Conservation (phyloP, 2,797 vertebrate species). For the Hybognathus amarus region DNA sequence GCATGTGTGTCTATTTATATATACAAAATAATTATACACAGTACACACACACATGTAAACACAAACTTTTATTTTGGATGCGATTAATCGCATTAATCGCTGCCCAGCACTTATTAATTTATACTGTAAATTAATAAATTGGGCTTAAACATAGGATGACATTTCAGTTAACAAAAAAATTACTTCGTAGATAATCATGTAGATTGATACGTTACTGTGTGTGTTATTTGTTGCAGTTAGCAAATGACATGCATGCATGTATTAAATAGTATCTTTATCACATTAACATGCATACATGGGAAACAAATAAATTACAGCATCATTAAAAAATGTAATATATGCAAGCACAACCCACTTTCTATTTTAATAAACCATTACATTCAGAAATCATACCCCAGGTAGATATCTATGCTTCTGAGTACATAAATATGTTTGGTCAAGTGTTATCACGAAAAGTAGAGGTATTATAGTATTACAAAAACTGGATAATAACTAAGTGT, state of each 20-base stretch:
- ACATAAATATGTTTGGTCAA: neutral
- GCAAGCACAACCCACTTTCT: slow-evolving; percentile 33
- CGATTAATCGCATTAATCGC: too few species aligned
- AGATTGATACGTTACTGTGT: slow-evolving; percentile 15
- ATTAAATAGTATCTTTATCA: slow-evolving; percentile 14
- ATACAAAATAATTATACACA: too few species aligned
- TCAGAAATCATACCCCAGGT: slow-evolving; percentile 10
- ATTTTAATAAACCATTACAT: neutral
- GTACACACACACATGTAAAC: too few species aligned
- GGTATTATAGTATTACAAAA: too few species aligned
- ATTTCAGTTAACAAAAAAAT: neutral
- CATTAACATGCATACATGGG: slow-evolving; percentile 9
- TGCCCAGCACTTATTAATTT: neutral
- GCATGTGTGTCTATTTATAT: too few species aligned
- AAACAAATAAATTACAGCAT: neutral
- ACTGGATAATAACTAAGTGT: neutral
- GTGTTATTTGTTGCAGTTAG: slow-evolving; percentile 31
- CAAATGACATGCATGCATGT: slow-evolving; percentile 37
- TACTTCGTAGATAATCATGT: slow-evolving; percentile 16
- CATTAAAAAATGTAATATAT: slow-evolving; percentile 18
- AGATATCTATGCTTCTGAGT: neutral
- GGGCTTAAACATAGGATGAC: neutral
- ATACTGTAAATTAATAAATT: neutral
- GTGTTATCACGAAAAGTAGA: neutral
- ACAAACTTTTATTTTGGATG: too few species aligned